These are phyloP conservation scores for Neelides folsomi DNA, from an alignment of 2,888 invertebrate species.

Conservation along the genomic window DNA sequence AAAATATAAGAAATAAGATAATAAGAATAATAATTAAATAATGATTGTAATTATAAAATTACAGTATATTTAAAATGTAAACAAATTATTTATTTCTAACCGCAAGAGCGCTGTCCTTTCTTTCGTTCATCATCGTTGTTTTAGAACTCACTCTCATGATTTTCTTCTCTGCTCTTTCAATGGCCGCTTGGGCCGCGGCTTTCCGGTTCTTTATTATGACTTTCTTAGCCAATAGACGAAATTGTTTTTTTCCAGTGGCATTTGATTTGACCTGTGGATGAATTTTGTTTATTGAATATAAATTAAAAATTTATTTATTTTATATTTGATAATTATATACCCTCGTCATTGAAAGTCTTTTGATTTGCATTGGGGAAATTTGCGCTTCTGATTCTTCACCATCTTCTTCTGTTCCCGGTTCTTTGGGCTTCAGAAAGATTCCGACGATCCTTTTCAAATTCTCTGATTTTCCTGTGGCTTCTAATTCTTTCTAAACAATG, in stretches of 20 bases:
- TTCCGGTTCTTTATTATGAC: constrained; percentile 4
- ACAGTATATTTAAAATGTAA: too few species aligned
- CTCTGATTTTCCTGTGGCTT: too few species aligned
- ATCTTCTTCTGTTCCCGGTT: not conserved
- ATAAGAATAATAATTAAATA: too few species aligned
- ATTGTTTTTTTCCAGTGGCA: not conserved
- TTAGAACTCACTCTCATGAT: too few species aligned
- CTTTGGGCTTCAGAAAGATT: not conserved
- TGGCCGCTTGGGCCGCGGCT: not conserved
- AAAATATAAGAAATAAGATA: too few species aligned
- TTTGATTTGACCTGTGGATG: too few species aligned
- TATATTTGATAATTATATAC: not conserved
- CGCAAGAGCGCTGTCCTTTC: too few species aligned
- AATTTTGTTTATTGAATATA: not conserved
- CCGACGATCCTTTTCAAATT: not conserved
- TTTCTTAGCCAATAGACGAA: not conserved
- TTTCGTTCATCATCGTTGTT: too few species aligned
- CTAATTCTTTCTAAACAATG: too few species aligned
- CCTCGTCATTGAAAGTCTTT: too few species aligned
- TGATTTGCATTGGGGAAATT: too few species aligned
- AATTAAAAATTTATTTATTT: not conserved
- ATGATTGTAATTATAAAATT: too few species aligned
- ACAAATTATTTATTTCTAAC: not conserved
- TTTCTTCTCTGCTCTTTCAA: not conserved
- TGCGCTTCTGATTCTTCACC: not conserved